Evolutionary conservation across 2,888 invertebrate species (phyloP), one percentile per base, ranked within the genome.

Genomic region (Nematopogon swammerdamellus): DNA sequence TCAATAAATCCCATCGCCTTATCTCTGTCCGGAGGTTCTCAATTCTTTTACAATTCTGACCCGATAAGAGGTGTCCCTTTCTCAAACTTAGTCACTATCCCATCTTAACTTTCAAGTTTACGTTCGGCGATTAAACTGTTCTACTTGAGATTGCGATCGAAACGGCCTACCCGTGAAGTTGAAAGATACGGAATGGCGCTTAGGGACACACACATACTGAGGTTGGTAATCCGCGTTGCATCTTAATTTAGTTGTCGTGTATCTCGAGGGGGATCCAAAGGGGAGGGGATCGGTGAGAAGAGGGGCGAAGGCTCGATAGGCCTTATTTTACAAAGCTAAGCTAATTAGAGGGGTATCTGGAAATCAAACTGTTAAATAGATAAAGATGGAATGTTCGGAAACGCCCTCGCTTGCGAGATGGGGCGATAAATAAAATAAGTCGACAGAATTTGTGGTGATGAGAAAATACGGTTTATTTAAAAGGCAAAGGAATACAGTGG

Each of bases 181-280:
- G 4, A 6, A 25, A 25, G n/a, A 25, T 25, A 8, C 5, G 5
- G 25, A 25, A 6, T 25, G 25, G 4, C 5, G 25, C 25, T 25
- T 25, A 14, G 36, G 36, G 36, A 36, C 36, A 36, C 36, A 36
- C 36, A 14, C 36, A 36, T 14, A 14, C 36, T 3, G 11, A 3
- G 11, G 3, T 8, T 14, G 62, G 66, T 72, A 75, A 76, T 77
- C 76, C 70, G 72, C 60, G 74, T 70, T 64, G 75, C 70, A 76
- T 77, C 76, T 77, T 76, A 77, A 77, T 77, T 76, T 75, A 76
- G 75, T 74, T 76, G 72, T 76, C 75, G 72, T 75, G 74, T 76
- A 71, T 60, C 60, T 67, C 70, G 67, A 66, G 58, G 58, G 59
- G 62, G 57, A 59, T 58, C 63, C 59, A 62, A 60, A 63, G 63